phyloP scores from a whole-genome alignment of 30 jellyfish, hydroid and myxozoan genomes.

The Nemopilema nomurai region DNA sequence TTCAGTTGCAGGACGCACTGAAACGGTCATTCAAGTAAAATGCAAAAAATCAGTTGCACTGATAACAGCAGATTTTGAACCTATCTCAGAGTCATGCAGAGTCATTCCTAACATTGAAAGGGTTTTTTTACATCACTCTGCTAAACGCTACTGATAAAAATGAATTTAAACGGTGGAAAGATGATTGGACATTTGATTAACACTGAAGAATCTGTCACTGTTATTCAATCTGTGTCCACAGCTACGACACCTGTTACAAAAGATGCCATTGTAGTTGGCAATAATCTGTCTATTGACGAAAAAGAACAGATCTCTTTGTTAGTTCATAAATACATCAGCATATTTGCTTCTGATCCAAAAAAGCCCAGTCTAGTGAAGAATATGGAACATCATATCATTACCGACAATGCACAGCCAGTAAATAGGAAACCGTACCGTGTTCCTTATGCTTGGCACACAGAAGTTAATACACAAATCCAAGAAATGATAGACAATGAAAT shows the following conservation, averaged over 20 bases:
- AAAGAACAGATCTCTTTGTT: background rate
- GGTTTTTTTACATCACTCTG: conserved; percentile 34
- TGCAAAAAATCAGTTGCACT: conserved; percentile 53
- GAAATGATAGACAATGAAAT: conserved; percentile 45
- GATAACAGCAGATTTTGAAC: conserved; percentile 62
- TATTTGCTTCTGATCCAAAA: conserved; percentile 16
- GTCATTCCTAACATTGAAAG: conserved; percentile 50
- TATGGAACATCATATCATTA: conserved; percentile 50
- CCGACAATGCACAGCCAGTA: conserved; percentile 63
- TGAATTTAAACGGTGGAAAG: too few species aligned
- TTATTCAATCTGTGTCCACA: background rate
- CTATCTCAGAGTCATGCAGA: conserved; percentile 28
- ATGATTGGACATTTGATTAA: conserved; percentile 21
- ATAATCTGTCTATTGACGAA: conserved; percentile 8
- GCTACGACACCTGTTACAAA: background rate
- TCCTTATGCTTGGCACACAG: conserved; percentile 61
- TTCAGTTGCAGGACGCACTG: conserved; percentile 5
- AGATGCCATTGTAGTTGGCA: conserved; percentile 6
- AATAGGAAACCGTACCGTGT: conserved; percentile 49
- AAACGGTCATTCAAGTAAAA: conserved; percentile 25
- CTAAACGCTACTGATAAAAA: conserved; percentile 17
- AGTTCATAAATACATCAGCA: background rate
- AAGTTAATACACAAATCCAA: conserved; percentile 37
- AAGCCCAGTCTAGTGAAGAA: conserved; percentile 20
- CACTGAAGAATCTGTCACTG: background rate